Evolutionary conservation across 2,113 vertebrate species (phyloP).

Genomic region (Sterrhoptilus dennistouni): DNA sequence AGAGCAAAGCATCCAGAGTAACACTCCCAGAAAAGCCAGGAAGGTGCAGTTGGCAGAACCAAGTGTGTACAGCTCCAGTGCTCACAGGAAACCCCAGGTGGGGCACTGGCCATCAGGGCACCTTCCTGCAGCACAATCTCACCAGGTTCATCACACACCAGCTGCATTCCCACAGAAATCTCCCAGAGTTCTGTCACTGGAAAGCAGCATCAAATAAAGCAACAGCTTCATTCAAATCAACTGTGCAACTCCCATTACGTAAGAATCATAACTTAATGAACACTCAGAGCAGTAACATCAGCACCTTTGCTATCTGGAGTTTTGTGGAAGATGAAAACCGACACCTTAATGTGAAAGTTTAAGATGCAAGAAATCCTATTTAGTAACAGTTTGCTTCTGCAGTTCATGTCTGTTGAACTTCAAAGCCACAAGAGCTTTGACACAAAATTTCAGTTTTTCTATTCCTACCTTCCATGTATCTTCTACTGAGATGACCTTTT

Average conservation of each 20-base stretch:
- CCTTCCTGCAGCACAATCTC: background rate
- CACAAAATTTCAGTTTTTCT: background rate
- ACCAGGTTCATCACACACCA: fast-evolving
- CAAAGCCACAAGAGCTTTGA: background rate
- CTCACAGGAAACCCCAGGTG: background rate
- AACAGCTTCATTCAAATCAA: background rate
- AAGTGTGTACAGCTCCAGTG: background rate
- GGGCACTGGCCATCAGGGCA: background rate
- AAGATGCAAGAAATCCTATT: background rate
- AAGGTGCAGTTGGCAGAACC: background rate
- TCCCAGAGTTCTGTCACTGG: background rate
- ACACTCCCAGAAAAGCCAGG: background rate
- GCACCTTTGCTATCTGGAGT: background rate
- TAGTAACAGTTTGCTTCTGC: background rate
- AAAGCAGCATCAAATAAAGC: background rate
- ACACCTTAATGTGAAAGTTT: background rate
- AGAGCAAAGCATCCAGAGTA: background rate
- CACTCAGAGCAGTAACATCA: background rate
- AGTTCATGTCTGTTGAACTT: background rate
- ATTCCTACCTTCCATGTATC: background rate
- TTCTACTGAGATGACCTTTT: background rate
- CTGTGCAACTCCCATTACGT: fast-evolving
- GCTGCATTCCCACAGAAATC: background rate
- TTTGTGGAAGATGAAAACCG: background rate
- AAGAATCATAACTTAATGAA: background rate